Conservation (phyloP, 2,888 invertebrate species). For the Lapara coniferarum region DNA sequence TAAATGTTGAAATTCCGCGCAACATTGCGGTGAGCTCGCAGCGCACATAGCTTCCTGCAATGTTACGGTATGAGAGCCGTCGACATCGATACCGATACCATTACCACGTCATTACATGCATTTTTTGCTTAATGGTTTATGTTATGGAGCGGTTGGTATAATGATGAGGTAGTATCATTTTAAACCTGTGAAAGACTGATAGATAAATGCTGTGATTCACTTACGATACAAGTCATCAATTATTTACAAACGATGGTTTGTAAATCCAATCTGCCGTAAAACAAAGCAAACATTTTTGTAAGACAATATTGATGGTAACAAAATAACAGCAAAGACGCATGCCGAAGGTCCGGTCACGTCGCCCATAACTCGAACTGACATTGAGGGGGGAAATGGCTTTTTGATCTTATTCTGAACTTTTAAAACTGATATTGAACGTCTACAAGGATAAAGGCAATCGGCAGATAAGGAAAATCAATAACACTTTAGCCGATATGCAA, state of each 20-base stretch:
- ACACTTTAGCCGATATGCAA: slow-evolving; percentile 29
- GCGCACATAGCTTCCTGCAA: slow-evolving; percentile 7
- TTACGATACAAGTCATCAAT: too few species aligned
- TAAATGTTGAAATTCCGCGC: slow-evolving; percentile 21
- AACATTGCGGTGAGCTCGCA: slow-evolving; percentile 23
- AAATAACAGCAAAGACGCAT: slow-evolving; percentile 47
- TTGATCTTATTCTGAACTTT: slow-evolving; percentile 65
- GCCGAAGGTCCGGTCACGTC: slow-evolving; percentile 65
- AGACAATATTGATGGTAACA: slow-evolving; percentile 40
- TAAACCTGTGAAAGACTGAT: neutral
- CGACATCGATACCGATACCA: neutral
- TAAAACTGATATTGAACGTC: slow-evolving; percentile 18
- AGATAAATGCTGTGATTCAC: neutral
- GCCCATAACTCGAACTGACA: slow-evolving; percentile 71
- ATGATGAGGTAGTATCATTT: neutral
- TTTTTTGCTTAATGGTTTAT: neutral
- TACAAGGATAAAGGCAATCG: slow-evolving; percentile 27
- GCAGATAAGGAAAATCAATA: slow-evolving; percentile 29
- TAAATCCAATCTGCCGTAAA: neutral
- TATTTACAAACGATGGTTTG: too few species aligned
- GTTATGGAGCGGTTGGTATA: neutral
- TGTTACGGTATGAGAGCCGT: neutral
- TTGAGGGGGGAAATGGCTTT: slow-evolving; percentile 67
- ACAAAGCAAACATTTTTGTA: neutral
- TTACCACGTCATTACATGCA: neutral